Conservation (phyloP, 2,113 vertebrate species). For the Colinus virginianus region DNA sequence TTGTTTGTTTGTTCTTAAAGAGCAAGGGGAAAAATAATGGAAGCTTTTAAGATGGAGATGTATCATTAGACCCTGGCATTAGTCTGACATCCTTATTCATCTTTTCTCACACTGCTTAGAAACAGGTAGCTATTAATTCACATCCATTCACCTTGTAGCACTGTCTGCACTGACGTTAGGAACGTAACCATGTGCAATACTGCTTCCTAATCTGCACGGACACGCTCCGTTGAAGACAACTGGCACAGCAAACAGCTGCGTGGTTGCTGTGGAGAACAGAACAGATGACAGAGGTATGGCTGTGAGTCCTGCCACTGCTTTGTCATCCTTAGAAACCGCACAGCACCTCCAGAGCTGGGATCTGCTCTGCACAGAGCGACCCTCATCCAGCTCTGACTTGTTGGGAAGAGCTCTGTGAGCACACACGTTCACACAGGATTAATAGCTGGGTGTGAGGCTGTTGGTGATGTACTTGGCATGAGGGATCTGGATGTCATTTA, state of each 20-base stretch:
- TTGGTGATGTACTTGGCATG: no score
- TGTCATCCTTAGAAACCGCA: not conserved
- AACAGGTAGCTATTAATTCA: not conserved
- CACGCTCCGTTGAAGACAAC: not conserved
- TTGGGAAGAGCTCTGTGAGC: not conserved
- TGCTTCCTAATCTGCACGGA: not conserved
- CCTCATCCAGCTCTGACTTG: not conserved
- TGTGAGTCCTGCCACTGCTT: accelerated
- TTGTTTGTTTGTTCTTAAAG: no score
- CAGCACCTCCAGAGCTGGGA: not conserved
- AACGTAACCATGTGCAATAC: not conserved
- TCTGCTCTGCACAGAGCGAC: not conserved
- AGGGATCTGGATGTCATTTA: not conserved
- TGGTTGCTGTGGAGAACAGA: accelerated
- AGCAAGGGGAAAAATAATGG: not conserved
- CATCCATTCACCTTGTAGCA: not conserved
- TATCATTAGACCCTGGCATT: no score
- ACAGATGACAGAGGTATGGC: not conserved
- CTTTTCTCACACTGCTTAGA: not conserved
- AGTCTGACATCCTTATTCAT: not conserved
- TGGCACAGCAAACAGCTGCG: not conserved
- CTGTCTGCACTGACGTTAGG: not conserved
- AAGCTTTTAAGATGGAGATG: not conserved
- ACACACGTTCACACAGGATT: no score
- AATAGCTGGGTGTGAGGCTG: no score